Percentiles rank a stretch among this genome's conserved stretches.
These are phyloP conservation scores for Papilio polytes DNA, from an alignment of 1,140 invertebrate species.

Conservation along the genomic window DNA sequence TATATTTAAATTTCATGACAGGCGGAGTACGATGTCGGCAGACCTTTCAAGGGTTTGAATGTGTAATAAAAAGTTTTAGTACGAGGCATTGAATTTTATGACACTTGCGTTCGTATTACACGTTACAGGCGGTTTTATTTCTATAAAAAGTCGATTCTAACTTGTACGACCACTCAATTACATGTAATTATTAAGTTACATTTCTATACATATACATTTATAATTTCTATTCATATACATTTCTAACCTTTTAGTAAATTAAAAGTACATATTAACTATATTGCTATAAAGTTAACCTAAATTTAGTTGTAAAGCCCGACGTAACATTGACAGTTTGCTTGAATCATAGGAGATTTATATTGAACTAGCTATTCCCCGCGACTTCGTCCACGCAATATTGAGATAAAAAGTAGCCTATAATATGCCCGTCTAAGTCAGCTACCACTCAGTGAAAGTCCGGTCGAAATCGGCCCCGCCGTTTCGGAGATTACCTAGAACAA, in stretches of 20 bases:
- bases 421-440: too few species aligned
- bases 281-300: background rate
- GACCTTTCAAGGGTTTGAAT: conserved; percentile 32
- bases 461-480: too few species aligned
- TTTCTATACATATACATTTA: too few species aligned
- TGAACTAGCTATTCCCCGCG: too few species aligned
- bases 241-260: background rate
- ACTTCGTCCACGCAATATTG: too few species aligned
- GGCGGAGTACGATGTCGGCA: conserved; percentile 5
- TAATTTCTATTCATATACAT: too few species aligned
- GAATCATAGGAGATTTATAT: too few species aligned
- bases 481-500: too few species aligned
- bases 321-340: too few species aligned
- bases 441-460: too few species aligned
- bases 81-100: conserved; percentile 23
- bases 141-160: conserved; percentile 4
- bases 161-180: conserved; percentile 12
- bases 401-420: too few species aligned
- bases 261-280: background rate
- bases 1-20: conserved; percentile 35
- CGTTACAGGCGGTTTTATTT: conserved; percentile 18
- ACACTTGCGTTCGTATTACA: conserved; percentile 25
- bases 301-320: background rate
- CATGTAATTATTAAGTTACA: background rate
- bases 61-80: conserved; percentile 32